A percentile compares a stretch with the other conserved stretches of the same genome.
These are phyloP conservation scores for Anableps anableps DNA, from an alignment of 2,797 vertebrate genomes.

Conservation along the genomic window DNA sequence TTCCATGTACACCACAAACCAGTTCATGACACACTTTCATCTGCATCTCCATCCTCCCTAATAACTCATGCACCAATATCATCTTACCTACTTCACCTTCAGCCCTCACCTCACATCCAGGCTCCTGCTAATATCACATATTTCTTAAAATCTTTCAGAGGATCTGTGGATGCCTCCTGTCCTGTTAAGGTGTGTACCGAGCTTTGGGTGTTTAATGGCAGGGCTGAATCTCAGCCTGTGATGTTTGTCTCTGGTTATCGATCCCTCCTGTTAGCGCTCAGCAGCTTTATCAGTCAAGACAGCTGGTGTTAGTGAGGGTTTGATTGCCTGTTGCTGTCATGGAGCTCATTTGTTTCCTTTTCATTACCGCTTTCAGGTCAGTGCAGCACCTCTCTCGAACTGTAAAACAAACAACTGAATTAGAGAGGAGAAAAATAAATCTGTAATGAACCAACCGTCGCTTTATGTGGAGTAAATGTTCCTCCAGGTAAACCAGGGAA, in stretches of 20 bases:
- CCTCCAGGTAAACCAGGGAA: conserved; percentile 21
- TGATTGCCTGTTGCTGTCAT: conserved; percentile 42
- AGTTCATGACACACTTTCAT: conserved; percentile 28
- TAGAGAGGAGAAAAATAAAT: not conserved
- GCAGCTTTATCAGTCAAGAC: conserved; percentile 57
- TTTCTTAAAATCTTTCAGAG: conserved; percentile 12
- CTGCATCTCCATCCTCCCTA: conserved; percentile 12
- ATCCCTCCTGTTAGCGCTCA: conserved; percentile 63
- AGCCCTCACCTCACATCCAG: not conserved
- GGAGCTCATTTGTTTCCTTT: conserved; percentile 51
- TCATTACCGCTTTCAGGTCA: conserved; percentile 16
- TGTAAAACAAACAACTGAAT: conserved; percentile 10
- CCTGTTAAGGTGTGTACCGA: conserved; percentile 24
- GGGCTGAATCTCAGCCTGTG: conserved; percentile 53
- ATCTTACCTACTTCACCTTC: conserved; percentile 45
- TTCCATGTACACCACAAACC: conserved; percentile 28
- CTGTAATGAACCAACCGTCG: conserved; percentile 15
- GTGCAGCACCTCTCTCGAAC: conserved; percentile 16
- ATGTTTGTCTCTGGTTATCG: conserved; percentile 71
- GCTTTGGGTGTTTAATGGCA: conserved; percentile 45
- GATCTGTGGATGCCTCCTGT: conserved; percentile 23
- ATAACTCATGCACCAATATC: conserved; percentile 20
- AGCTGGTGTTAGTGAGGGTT: conserved; percentile 57
- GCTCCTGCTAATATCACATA: conserved; percentile 20
- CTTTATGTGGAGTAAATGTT: conserved; percentile 10